Percentiles rank a stretch among this genome's conserved stretches.
Conservation (phyloP, 2,888 invertebrate species). For the Aethes cnicana region DNA sequence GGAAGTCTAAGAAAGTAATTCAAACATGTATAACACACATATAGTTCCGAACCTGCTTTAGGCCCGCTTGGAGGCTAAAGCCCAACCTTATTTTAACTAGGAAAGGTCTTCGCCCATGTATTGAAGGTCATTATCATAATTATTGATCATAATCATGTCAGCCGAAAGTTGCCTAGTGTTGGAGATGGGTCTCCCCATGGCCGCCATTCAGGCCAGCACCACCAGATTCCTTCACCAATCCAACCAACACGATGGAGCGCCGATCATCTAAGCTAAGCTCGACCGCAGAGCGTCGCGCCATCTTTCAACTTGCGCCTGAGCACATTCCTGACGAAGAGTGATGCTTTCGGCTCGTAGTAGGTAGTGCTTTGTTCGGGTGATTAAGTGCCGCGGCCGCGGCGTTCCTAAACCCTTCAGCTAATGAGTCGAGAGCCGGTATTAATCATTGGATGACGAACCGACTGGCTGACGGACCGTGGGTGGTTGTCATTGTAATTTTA, state of each 20-base stretch:
- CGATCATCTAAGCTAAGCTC: background rate
- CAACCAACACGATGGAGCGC: too few species aligned
- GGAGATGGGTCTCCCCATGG: too few species aligned
- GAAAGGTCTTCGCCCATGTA: background rate
- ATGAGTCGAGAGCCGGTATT: conserved; percentile 79
- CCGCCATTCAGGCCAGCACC: too few species aligned
- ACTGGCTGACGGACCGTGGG: conserved; percentile 69
- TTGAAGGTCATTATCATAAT: background rate
- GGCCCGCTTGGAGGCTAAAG: too few species aligned
- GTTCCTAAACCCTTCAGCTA: conserved; percentile 81
- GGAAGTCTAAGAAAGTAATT: too few species aligned
- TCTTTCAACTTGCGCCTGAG: conserved; percentile 47
- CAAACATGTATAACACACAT: too few species aligned
- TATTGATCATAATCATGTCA: too few species aligned
- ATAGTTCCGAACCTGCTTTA: too few species aligned
- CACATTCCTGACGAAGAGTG: conserved; percentile 82
- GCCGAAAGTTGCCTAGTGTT: too few species aligned
- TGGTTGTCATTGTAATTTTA: conserved; percentile 53
- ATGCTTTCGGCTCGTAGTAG: conserved; percentile 79
- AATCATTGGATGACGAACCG: conserved; percentile 77
- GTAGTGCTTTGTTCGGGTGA: conserved; percentile 81
- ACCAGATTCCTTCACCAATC: too few species aligned
- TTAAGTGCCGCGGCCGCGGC: conserved; percentile 73
- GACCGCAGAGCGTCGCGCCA: conserved; percentile 10
- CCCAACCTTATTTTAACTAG: too few species aligned